A percentile compares a stretch with the other conserved stretches of the same genome.
Evolutionary conservation across 2,113 vertebrate species (phyloP).

Genomic region (Lucifuga dentata): DNA sequence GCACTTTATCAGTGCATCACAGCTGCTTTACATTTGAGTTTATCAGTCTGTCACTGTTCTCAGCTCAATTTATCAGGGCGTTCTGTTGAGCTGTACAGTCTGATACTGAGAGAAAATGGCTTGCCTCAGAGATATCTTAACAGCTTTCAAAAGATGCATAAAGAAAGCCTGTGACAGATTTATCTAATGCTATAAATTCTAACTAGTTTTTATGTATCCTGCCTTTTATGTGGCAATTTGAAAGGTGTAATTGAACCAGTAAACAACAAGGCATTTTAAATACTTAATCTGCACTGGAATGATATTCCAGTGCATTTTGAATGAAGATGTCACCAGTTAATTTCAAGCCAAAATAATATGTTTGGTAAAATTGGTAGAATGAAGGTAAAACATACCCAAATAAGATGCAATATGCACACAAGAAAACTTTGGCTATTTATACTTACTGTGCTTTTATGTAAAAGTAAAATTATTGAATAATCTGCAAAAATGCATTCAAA

Average conservation of each 20-base stretch:
- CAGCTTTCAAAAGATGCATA: constrained; percentile 76
- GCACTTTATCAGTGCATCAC: constrained; percentile 66
- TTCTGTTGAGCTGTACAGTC: constrained; percentile 64
- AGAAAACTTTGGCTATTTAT: constrained; percentile 6
- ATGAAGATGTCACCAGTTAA: constrained; percentile 50
- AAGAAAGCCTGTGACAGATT: constrained; percentile 75
- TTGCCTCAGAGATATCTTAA: constrained; percentile 70
- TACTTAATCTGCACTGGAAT: constrained; percentile 51
- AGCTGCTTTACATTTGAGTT: constrained; percentile 71
- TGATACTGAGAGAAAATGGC: constrained; percentile 66
- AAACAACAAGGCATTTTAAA: constrained; percentile 71
- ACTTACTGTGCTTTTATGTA: neutral
- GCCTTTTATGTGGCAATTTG: constrained; percentile 76
- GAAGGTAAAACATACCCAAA: constrained; percentile 25
- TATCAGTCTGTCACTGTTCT: constrained; percentile 66
- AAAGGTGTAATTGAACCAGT: constrained; percentile 75
- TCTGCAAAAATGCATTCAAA: too few species aligned
- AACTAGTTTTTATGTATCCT: constrained; percentile 72
- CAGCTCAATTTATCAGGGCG: constrained; percentile 72
- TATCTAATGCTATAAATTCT: constrained; percentile 76
- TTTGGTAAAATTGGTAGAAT: constrained; percentile 16
- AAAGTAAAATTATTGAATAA: neutral
- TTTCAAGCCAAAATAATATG: constrained; percentile 67
- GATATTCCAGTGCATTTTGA: constrained; percentile 38
- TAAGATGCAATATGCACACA: neutral